These are phyloP conservation scores for Spodoptera exigua DNA, from an alignment of 2,888 invertebrate genomes.

Conservation along the genomic window DNA sequence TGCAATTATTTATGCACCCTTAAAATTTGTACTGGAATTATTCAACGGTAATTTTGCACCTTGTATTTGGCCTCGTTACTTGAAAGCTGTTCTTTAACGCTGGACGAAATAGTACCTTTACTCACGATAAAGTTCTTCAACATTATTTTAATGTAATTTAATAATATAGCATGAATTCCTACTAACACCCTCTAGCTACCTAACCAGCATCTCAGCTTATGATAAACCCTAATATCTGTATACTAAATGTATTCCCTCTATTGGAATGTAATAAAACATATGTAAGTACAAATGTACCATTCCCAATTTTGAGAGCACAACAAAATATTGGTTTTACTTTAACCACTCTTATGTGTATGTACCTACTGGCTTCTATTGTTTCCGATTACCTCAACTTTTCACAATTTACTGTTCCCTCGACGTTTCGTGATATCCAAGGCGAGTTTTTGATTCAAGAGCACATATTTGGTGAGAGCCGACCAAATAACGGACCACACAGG, in stretches of 20 bases:
- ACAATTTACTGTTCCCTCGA: constrained; percentile 52
- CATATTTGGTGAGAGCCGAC: constrained; percentile 80
- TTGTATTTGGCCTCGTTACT: constrained; percentile 21
- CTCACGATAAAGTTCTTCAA: not conserved
- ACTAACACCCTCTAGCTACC: constrained; percentile 21
- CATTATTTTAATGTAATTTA: not conserved
- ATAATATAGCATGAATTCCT: constrained; percentile 27
- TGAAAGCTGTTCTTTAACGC: constrained; percentile 6
- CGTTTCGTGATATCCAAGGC: constrained; percentile 59
- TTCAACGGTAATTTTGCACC: constrained; percentile 32
- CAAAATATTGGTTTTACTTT: constrained; percentile 31
- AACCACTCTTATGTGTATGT: constrained; percentile 11
- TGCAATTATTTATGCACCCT: constrained; percentile 41
- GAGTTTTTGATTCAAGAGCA: constrained; percentile 71
- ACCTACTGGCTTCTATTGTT: constrained; percentile 44
- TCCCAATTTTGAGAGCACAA: constrained; percentile 21
- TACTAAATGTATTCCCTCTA: constrained; percentile 13
- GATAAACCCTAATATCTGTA: constrained; percentile 7
- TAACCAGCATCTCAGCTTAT: constrained; percentile 10
- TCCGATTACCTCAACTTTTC: constrained; percentile 55
- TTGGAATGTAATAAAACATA: constrained; percentile 14
- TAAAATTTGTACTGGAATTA: constrained; percentile 21
- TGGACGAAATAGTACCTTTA: not conserved
- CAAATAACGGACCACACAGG: constrained; percentile 87
- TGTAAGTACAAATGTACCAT: constrained; percentile 16